Percentiles rank a stretch among this genome's conserved stretches.
phyloP scores from a whole-genome alignment of 2,797 vertebrate genomes.

The Salmo trutta region DNA sequence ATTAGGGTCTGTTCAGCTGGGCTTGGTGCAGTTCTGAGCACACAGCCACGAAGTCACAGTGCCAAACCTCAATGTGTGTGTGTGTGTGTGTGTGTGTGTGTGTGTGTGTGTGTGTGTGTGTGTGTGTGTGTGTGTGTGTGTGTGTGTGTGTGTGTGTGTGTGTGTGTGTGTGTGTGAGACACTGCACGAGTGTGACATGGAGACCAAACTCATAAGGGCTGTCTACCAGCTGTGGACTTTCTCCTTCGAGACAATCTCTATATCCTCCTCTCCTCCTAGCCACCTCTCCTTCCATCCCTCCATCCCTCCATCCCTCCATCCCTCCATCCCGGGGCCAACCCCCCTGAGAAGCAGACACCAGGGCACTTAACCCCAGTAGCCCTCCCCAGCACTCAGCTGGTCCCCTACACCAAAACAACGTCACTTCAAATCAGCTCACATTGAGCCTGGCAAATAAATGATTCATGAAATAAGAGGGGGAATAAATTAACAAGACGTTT shows the following conservation, averaged over 20 bases:
- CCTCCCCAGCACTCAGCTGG: conserved; percentile 43
- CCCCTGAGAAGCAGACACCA: conserved; percentile 64
- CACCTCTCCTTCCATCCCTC: conserved; percentile 29
- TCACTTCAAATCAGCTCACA: conserved; percentile 72
- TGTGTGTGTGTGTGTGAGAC: no score
- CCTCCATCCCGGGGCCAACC: conserved; percentile 1
- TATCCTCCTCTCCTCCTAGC: conserved; percentile 18
- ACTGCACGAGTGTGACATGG: no score
- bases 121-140: no score
- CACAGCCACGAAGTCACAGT: conserved; percentile 30
- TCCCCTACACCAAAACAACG: conserved; percentile 60
- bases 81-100: conserved; percentile 27
- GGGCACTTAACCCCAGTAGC: conserved; percentile 78
- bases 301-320: conserved; percentile 30
- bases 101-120: conserved; percentile 22
- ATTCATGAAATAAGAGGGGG: conserved; percentile 65
- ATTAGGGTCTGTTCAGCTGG: conserved; percentile 52
- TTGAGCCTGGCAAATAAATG: conserved; percentile 73
- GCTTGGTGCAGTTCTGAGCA: not conserved
- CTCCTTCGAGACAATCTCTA: conserved; percentile 49
- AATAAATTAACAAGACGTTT: conserved; percentile 47
- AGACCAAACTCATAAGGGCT: no score
- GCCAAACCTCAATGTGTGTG: conserved; percentile 3
- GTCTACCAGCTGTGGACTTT: not conserved
- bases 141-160: no score